Conservation (phyloP, 2,888 invertebrate genomes). For the Synergus japonicus region DNA sequence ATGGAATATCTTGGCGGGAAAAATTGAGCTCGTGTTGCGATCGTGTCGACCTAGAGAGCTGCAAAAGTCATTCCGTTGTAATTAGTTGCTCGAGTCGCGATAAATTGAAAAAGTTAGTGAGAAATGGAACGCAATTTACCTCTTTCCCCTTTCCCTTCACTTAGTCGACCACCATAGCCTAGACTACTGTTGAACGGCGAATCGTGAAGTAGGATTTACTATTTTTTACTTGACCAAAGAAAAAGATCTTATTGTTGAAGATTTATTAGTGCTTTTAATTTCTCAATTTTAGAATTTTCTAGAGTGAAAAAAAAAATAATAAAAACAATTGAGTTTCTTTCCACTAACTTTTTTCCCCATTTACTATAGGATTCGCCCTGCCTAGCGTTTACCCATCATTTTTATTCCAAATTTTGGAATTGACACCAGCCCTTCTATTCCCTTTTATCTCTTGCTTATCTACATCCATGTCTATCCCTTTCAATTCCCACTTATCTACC, state of each 20-base stretch:
- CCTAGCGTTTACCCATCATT: too few relatives aligned
- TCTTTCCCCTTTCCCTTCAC: slow-evolving; percentile 41
- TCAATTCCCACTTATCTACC: too few relatives aligned
- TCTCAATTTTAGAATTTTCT: neutral
- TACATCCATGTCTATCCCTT: too few relatives aligned
- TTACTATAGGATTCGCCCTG: too few relatives aligned
- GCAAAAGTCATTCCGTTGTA: slow-evolving; percentile 73
- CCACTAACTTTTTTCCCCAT: neutral
- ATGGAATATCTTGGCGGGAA: slow-evolving; percentile 29
- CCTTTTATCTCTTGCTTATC: too few relatives aligned
- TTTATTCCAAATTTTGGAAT: too few relatives aligned
- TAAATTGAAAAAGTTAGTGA: slow-evolving; percentile 75
- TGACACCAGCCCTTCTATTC: too few relatives aligned
- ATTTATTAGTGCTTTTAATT: neutral
- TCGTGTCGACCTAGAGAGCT: slow-evolving; percentile 45
- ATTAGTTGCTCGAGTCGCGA: slow-evolving; percentile 73
- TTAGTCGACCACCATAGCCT: slow-evolving; percentile 49
- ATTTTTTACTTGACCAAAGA: neutral
- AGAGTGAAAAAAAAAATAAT: neutral
- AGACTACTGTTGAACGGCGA: slow-evolving; percentile 22
- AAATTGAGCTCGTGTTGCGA: slow-evolving; percentile 47
- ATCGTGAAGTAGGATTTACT: slow-evolving; percentile 13
- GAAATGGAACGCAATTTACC: slow-evolving; percentile 73
- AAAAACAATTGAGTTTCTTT: slow-evolving; percentile 6
- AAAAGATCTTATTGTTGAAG: neutral